These are phyloP conservation scores for Saccopteryx bilineata DNA, from an alignment of 2,113 vertebrate genomes.

Conservation along the genomic window DNA sequence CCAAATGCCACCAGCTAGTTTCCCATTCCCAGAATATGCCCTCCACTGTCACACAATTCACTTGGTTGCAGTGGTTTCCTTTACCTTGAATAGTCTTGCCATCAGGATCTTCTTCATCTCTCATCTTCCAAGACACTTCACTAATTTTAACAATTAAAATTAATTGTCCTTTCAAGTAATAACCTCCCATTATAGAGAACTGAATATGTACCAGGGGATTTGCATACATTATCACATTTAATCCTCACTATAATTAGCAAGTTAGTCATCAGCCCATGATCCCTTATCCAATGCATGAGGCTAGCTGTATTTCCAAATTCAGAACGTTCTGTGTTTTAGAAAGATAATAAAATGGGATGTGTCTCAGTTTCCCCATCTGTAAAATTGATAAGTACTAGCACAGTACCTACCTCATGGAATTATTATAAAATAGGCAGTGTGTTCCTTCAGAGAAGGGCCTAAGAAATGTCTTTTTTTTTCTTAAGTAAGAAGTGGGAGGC, in stretches of 20 bases:
- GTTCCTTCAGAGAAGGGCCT: background rate
- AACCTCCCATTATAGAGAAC: background rate
- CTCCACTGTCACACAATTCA: background rate
- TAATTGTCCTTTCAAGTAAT: background rate
- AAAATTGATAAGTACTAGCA: background rate
- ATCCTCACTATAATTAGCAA: background rate
- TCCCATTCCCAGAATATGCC: background rate
- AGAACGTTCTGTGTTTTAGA: slow-evolving; percentile 10
- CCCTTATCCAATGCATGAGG: background rate
- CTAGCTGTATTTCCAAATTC: background rate
- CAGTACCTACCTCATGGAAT: background rate
- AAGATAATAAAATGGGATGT: background rate
- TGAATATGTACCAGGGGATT: background rate
- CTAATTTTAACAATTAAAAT: slow-evolving; percentile 36
- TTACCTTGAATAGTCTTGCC: background rate
- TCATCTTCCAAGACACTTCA: background rate
- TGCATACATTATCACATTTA: background rate
- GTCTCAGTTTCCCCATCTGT: background rate
- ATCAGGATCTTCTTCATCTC: background rate
- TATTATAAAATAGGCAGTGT: background rate
- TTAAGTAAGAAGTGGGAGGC: too few species aligned
- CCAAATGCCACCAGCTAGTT: background rate
- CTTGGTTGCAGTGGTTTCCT: background rate
- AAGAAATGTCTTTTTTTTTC: too few species aligned
- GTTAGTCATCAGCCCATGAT: background rate